Evolutionary conservation across 1,140 invertebrate genomes (phyloP).

Genomic region (Drosophila quadrilineata): DNA sequence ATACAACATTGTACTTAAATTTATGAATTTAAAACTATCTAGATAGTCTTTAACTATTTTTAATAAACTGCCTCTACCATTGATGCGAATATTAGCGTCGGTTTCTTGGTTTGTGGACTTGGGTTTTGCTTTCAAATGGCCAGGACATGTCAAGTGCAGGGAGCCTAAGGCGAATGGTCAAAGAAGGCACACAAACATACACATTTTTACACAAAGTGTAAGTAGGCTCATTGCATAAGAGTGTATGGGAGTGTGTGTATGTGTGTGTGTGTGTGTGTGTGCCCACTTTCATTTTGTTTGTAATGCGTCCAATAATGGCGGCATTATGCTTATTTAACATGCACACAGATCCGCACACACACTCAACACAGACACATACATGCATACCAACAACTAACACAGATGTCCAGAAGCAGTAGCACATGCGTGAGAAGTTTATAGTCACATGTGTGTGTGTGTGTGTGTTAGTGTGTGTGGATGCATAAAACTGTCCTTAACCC

Average conservation of each 20-base stretch:
- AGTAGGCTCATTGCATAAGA: conserved; percentile 4
- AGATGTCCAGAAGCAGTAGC: conserved; percentile 49
- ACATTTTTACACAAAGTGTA: conserved; percentile 6
- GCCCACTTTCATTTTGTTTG: conserved; percentile 73
- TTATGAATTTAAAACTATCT: too few species aligned
- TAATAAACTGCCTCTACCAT: too few species aligned
- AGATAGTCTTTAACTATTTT: too few species aligned
- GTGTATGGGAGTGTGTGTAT: too few species aligned
- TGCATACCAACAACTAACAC: conserved; percentile 34
- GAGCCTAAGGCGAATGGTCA: conserved; percentile 17
- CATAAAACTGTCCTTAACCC: conserved; percentile 79
- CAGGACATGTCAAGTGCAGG: conserved; percentile 30
- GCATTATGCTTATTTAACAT: conserved; percentile 79
- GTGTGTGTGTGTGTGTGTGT: conserved; percentile 12
- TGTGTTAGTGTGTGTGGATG: conserved; percentile 29
- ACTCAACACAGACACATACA: conserved; percentile 21
- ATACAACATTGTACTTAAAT: too few species aligned
- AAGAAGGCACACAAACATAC: background rate
- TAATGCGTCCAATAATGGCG: conserved; percentile 77
- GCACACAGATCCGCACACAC: conserved; percentile 44
- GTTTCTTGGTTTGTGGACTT: too few species aligned
- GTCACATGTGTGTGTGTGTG: conserved; percentile 17
- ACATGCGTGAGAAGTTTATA: conserved; percentile 33
- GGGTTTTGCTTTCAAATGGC: conserved; percentile 5
- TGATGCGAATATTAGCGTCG: too few species aligned